A percentile compares a stretch with the other conserved stretches of the same genome.
Evolutionary conservation across 1,140 invertebrate species (phyloP).

Genomic region (Drosophila pallidifrons): DNA sequence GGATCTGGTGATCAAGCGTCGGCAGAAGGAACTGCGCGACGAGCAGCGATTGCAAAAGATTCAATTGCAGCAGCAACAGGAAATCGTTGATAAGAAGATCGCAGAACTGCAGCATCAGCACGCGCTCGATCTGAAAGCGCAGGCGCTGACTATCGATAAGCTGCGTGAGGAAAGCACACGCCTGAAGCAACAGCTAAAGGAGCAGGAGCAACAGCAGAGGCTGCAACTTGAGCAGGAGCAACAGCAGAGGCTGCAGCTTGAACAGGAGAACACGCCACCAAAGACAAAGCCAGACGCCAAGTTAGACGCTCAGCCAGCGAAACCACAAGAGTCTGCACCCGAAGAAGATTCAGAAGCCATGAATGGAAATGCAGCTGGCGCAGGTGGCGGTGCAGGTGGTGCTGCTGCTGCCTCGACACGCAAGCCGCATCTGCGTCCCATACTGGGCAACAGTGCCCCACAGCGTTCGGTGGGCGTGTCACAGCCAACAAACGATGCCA

Average conservation of each 20-base stretch:
- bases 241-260: background rate
- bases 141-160: constrained; percentile 16
- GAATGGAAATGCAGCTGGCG: constrained; percentile 36
- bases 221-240: constrained; percentile 4
- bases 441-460: constrained; percentile 63
- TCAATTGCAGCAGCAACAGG: constrained; percentile 14
- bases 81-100: constrained; percentile 17
- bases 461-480: constrained; percentile 10
- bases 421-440: constrained; percentile 60
- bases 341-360: background rate
- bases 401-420: constrained; percentile 13
- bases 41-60: constrained; percentile 20
- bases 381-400: background rate
- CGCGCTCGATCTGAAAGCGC: constrained; percentile 7
- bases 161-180: constrained; percentile 20
- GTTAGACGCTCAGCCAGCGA: background rate
- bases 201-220: constrained; percentile 19
- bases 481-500: constrained; percentile 11
- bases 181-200: constrained; percentile 13
- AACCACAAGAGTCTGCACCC: background rate
- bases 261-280: background rate
- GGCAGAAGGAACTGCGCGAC: constrained; percentile 13
- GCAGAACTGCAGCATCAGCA: constrained; percentile 31
- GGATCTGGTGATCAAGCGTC: background rate
- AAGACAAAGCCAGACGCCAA: background rate